Evolutionary conservation across 2,113 vertebrate genomes (phyloP).

Genomic region (Saguinus midas): DNA sequence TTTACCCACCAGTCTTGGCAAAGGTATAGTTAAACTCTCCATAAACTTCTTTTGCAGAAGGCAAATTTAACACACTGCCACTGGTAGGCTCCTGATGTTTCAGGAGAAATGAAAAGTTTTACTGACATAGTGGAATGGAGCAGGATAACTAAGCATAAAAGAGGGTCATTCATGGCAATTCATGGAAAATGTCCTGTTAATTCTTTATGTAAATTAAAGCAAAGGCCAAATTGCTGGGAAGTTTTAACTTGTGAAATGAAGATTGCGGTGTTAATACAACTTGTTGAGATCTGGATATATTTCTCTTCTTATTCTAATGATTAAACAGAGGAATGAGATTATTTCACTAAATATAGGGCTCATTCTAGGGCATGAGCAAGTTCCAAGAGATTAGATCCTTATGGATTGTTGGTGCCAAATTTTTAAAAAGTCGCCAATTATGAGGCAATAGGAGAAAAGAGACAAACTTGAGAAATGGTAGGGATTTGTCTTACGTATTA

Average conservation of each 20-base stretch:
- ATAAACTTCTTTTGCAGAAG: neutral
- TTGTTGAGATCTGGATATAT: neutral
- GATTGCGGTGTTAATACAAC: neutral
- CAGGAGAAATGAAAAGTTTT: neutral
- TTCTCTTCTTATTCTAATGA: neutral
- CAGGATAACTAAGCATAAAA: neutral
- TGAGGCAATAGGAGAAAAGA: neutral
- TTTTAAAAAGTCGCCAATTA: neutral
- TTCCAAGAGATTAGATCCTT: neutral
- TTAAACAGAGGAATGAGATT: neutral
- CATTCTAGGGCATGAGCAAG: neutral
- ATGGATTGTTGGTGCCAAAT: neutral
- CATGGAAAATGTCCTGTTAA: neutral
- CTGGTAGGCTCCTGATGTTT: neutral
- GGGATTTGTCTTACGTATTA: constrained; percentile 4
- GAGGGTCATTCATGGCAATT: neutral
- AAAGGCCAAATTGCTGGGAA: neutral
- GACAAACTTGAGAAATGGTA: neutral
- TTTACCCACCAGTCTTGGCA: constrained; percentile 79
- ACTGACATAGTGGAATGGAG: neutral
- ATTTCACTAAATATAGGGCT: neutral
- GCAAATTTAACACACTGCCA: neutral
- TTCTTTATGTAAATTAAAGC: neutral
- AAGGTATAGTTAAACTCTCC: constrained; percentile 70
- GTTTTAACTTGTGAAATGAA: neutral